Base-by-base conservation (phyloP, 2,888 invertebrate genomes). In the Tinea pellionella region DNA sequence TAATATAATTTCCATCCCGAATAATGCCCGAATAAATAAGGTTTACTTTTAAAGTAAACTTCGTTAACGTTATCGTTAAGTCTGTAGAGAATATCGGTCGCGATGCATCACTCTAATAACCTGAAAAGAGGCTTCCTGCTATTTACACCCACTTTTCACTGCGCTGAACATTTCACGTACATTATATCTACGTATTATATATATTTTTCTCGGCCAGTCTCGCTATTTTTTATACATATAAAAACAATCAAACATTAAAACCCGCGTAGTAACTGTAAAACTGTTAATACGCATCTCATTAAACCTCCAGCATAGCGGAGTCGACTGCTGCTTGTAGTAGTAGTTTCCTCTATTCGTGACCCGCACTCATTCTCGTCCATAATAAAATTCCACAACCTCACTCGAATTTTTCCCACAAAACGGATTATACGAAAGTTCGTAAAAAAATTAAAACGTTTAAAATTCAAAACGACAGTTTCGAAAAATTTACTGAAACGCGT, bases 91-190 rank as follows among this genome's bases (percentile, higher is more conserved):
- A 53, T 53, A 24, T 8, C 53, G 12, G 19, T 24, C 24, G 24
- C 53, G 24, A 53, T 53, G 19, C 53, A 53, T 53, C 53, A 53
- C 53, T 18, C 12, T 53, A 53, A 53, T 53, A 18, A 53, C 53
- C 53, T 53, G 53, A 53, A 53, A 53, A 53, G 53, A 53, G 53
- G 19, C 53, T 53, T 12, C 53, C 24, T 12, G 24, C 53, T 53
- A 53, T 53, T 53, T 53, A 24, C 53, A 53, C 19, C 53, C 53
- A 24, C 53, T 53, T 24, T 53, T 24, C 53, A 18, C 19, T 53
- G 53, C 53, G 16, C 19, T 53, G 53, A 53, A 53, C 53, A 53
- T 18, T 18, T 3, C 16, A n/a, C n/a, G n/a, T n/a, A n/a, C n/a
- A n/a, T n/a, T 47, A 47, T 47, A 15, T 53, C 2, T 53, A 19